phyloP scores from a whole-genome alignment of 2,888 invertebrate genomes.

The Noctuana brunneofusca region DNA sequence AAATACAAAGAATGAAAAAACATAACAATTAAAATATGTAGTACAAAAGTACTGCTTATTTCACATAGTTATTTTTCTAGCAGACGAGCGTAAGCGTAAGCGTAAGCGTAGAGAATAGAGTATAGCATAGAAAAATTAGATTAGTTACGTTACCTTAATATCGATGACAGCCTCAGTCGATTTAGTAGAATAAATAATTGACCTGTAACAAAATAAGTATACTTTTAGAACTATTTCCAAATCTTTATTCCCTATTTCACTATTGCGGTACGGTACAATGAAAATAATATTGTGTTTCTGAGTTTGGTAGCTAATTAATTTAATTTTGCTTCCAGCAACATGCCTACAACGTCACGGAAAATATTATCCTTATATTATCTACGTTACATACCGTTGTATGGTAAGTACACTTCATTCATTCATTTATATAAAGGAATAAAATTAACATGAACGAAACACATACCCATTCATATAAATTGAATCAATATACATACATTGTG shows the following conservation, averaged over 20 bases:
- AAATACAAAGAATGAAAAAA: too few relatives aligned
- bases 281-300: not conserved
- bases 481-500: too few relatives aligned
- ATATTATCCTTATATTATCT: constrained; percentile 5
- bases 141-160: constrained; percentile 18
- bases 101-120: too few relatives aligned
- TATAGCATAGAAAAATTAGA: too few relatives aligned
- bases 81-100: too few relatives aligned
- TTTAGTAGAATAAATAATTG: constrained; percentile 54
- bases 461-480: too few relatives aligned
- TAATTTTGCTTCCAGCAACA: constrained; percentile 8
- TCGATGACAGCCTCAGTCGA: constrained; percentile 10
- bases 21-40: too few relatives aligned
- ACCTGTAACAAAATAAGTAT: constrained; percentile 59
- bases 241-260: not conserved
- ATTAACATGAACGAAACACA: too few relatives aligned
- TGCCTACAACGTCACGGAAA: not conserved
- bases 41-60: too few relatives aligned
- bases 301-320: not conserved
- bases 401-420: too few relatives aligned
- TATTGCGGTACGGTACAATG: not conserved
- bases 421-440: too few relatives aligned
- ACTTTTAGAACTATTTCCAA: not conserved
- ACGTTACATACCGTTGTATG: not conserved
- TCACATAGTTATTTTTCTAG: too few relatives aligned